Evolutionary conservation across 2,797 vertebrate genomes (phyloP), one percentile per base, ranked within the genome.

Genomic region (Lophius americanus): DNA sequence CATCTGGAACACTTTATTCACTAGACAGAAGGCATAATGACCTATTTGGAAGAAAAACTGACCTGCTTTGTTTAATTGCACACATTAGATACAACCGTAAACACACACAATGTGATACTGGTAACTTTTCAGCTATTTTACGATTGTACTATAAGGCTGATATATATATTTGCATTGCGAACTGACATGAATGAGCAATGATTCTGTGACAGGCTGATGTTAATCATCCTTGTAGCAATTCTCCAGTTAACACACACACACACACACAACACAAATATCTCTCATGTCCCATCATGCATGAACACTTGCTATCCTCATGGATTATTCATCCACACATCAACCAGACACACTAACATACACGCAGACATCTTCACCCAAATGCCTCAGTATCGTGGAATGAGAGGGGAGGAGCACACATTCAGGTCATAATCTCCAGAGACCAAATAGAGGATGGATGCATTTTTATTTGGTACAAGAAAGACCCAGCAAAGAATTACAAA

Each of bases 271-370:
- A 65, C 50, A 62, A 56, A 56, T 56, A 44, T 58, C 69, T 60
- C 35, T 32, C 72, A 37, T 67, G 61, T 67, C 57, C n/a, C 57
- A 46, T 81, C 75, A 78, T 54, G 70, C 70, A 73, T 78, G 66
- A 78, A 78, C 53, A 74, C 70, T 66, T 53, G 69, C 62, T 66
- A 65, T 65, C 38, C 42, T 37, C 46, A 85, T 88, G 2, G 80
- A 88, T 81, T 68, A 87, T 88, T 85, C 43, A 84, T 76, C 67
- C 63, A 53, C 35, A 63, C 68, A 69, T 67, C 59, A 67, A 41
- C n/a, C 65, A 62, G 10, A 72, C 61, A 64, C 69, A 56, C 39
- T 38, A 14, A 39, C 8, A 56, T 4, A 32, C 44, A 59, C 23
- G 44, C 75, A 72, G 33, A 83, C 13, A 56, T 64, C 42, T 64